Percentiles rank a stretch among this genome's conserved stretches.
phyloP scores from a whole-genome alignment of 2,113 vertebrate species.

The Callipepla californica region DNA sequence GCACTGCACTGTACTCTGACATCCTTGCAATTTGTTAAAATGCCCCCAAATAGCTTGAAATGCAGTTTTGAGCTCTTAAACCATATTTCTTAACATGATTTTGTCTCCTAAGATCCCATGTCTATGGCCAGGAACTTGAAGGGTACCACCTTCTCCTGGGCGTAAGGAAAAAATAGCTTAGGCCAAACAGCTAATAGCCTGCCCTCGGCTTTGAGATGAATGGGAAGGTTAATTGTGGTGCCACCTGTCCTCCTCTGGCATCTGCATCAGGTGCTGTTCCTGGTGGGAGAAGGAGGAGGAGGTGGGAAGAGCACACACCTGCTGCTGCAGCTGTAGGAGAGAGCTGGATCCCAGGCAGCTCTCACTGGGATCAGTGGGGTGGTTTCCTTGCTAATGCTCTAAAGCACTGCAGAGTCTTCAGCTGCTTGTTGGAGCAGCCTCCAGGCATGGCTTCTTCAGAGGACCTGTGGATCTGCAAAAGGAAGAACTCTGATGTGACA shows the following conservation, averaged over 20 bases:
- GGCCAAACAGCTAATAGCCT: background rate
- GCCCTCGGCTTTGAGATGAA: background rate
- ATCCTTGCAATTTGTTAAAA: background rate
- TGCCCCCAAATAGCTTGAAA: conserved; percentile 6
- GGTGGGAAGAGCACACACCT: background rate
- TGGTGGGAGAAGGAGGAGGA: background rate
- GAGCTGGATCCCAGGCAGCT: accelerated
- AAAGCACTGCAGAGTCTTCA: background rate
- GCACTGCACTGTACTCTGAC: background rate
- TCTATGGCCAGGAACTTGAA: background rate
- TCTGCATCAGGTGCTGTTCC: background rate
- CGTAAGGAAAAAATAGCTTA: background rate
- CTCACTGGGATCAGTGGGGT: accelerated
- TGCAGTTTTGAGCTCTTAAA: background rate
- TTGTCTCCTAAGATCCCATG: background rate
- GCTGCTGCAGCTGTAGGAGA: background rate
- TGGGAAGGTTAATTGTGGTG: background rate
- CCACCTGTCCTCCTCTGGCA: background rate
- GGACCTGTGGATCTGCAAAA: background rate
- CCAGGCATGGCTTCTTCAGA: background rate
- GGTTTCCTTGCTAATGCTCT: background rate
- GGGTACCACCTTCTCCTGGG: background rate
- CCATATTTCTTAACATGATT: background rate
- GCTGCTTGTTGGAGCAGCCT: background rate
- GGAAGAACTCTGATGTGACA: background rate